Conservation (phyloP, 2,797 vertebrate species). For the Sphenodon punctatus region DNA sequence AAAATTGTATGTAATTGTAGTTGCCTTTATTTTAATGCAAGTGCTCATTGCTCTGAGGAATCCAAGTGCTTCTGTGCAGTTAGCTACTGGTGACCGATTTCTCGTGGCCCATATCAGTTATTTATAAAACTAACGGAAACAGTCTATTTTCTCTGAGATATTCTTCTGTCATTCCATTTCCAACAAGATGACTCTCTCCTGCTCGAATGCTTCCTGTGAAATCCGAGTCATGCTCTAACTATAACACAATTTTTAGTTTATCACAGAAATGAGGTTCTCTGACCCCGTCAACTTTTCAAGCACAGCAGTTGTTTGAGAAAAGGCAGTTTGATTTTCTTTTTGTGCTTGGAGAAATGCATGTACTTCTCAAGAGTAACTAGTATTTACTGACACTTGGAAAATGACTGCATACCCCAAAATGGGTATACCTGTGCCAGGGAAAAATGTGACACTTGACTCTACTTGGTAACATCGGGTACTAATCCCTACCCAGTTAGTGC, state of each 20-base stretch:
- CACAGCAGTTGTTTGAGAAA: background rate
- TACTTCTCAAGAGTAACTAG: background rate
- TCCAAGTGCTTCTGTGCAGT: background rate
- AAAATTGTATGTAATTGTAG: background rate
- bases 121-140: background rate
- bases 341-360: background rate
- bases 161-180: background rate
- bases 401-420: too few relatives aligned
- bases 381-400: background rate
- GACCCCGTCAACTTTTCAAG: background rate
- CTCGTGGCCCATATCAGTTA: background rate
- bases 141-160: background rate
- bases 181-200: background rate
- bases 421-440: too few relatives aligned
- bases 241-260: background rate
- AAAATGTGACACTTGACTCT: too few relatives aligned
- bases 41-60: background rate
- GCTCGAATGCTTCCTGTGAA: background rate
- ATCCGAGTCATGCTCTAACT: background rate
- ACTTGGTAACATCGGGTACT: too few relatives aligned
- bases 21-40: background rate
- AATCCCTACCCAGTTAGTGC: too few relatives aligned
- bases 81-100: background rate
- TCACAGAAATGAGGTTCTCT: background rate
- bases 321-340: background rate